phyloP scores from a whole-genome alignment of 92 coral and sea anemone species.

The Metridium senile region DNA sequence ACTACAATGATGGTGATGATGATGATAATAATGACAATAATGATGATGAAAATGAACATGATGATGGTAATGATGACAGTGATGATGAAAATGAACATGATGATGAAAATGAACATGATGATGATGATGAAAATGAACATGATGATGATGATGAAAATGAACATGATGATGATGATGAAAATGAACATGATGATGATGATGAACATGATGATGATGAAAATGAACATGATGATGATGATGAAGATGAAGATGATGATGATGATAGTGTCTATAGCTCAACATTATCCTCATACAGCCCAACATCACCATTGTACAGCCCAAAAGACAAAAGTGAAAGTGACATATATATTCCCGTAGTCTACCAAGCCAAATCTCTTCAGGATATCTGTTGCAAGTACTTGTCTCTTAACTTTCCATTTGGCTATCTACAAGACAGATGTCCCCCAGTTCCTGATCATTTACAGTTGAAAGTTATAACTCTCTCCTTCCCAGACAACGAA shows the following conservation, averaged over 20 bases:
- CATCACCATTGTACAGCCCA: not conserved
- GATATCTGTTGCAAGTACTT: slow-evolving; percentile 74
- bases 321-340: not conserved
- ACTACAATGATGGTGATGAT: no score
- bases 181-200: no score
- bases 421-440: slow-evolving; percentile 79
- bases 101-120: no score
- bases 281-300: no score
- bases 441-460: slow-evolving; percentile 95
- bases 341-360: not conserved
- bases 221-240: slow-evolving; percentile 28
- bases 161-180: no score
- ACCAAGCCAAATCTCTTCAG: slow-evolving; percentile 52
- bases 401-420: slow-evolving; percentile 86
- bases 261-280: no score
- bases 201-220: no score
- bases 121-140: no score
- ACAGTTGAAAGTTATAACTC: slow-evolving; percentile 77
- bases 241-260: slow-evolving; percentile 7
- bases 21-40: no score
- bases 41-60: slow-evolving; percentile 28
- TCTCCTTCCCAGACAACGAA: slow-evolving; percentile 85
- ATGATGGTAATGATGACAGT: slow-evolving; percentile 36
- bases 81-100: no score
- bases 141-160: no score